Evolutionary conservation across 2,797 vertebrate species (phyloP), one percentile per base, ranked within the genome.

Genomic region (Cynodonichthys magdalenae): DNA sequence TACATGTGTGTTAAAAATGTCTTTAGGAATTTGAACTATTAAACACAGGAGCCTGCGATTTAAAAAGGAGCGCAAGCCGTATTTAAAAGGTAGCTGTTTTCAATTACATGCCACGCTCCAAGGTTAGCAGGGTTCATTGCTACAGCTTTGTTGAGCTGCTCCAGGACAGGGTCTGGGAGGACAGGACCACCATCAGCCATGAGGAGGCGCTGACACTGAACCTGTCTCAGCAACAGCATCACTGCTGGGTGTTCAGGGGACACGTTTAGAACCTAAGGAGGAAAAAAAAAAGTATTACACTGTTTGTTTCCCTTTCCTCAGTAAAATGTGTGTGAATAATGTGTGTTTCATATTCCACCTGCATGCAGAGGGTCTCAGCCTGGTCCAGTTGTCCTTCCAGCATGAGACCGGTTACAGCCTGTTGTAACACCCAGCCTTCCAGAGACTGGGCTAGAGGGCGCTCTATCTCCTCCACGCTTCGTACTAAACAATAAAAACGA

Each of bases 101-200:
- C 19, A 83, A 93, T 90, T 87, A 99, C 98, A 31, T 98, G 98
- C 98, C 96, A 99, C 0, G 95, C 95, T 10, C 93, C 92, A 39
- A 95, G 70, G 36, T 95, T 96, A 34, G 92, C 81, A n/a, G 93
- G 93, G 77, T 94, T 97, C 82, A 92, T 88, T 86, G 95, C 89
- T 48, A 99, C 95, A 0, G 94, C 82, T 69, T 93, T 95, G 62
- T 68, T 94, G 9, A 99, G 93, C 66, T 98, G 95, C 70, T 96
- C 94, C 63, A 99, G 81, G 4, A 96, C 81, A 0, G 84, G 59
- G 29, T 94, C 92, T 56, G 96, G 92, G 62, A 98, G 93, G 34
- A 89, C 74, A 69, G 90, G 86, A 41, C 83, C 89, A 20, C 86
- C 80, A 17, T 66, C 82, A 41, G 92, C 89, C 71, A 92, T 69